These are phyloP conservation scores for Eulemur rufifrons DNA, from an alignment of 2,113 vertebrate species.

Conservation along the genomic window DNA sequence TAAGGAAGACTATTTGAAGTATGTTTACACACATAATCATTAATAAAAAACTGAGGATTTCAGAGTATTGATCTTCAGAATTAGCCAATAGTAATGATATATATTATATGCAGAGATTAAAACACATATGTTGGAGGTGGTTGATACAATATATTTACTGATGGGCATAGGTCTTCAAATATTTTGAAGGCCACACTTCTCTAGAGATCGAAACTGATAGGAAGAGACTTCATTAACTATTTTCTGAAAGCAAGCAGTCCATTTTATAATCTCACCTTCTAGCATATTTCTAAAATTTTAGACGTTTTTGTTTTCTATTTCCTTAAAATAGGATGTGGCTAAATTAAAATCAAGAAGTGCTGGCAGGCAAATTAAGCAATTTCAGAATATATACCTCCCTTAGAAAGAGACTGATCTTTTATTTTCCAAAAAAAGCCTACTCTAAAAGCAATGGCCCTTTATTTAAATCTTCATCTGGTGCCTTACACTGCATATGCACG, in stretches of 20 bases:
- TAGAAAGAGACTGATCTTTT: background rate
- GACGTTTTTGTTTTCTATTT: background rate
- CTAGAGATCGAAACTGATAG: background rate
- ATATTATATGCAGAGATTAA: background rate
- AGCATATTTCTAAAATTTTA: background rate
- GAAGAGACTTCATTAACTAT: background rate
- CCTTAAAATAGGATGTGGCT: background rate
- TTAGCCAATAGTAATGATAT: background rate
- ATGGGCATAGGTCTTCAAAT: background rate
- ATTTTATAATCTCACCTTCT: background rate
- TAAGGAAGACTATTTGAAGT: background rate
- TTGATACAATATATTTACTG: background rate
- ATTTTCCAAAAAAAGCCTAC: background rate
- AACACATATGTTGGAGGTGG: background rate
- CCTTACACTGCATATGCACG: background rate
- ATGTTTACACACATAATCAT: background rate
- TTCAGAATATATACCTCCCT: background rate
- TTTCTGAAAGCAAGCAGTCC: background rate
- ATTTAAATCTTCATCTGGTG: background rate
- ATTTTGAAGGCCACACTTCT: background rate
- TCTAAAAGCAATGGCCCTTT: background rate
- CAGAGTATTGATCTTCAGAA: background rate
- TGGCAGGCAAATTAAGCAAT: background rate
- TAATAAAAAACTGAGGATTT: background rate
- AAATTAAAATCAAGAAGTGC: background rate